phyloP scores from a whole-genome alignment of 2,113 vertebrate genomes.

The Opisthocomus hoazin region DNA sequence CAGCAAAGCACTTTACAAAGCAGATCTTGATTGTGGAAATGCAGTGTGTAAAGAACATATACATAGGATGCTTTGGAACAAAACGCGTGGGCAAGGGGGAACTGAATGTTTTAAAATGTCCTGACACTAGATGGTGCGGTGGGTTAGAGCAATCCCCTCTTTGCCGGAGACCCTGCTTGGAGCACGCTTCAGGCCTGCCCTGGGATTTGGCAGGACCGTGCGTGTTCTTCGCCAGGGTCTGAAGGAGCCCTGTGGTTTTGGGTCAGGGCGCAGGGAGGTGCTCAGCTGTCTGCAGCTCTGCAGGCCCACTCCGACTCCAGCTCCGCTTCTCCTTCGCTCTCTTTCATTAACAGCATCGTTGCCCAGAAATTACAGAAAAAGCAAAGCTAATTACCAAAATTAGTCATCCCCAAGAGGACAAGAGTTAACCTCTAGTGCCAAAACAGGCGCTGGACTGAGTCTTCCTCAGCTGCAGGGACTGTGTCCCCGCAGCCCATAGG shows the following conservation, averaged over 20 bases:
- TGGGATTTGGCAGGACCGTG: background rate
- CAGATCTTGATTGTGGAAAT: background rate
- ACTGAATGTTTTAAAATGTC: background rate
- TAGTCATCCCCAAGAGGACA: background rate
- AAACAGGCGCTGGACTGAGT: background rate
- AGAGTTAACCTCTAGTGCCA: background rate
- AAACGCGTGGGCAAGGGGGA: rapidly evolving
- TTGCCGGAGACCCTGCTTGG: background rate
- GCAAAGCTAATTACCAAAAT: background rate
- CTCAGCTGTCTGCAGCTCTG: background rate
- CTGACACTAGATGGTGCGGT: constrained; percentile 54
- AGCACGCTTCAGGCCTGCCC: background rate
- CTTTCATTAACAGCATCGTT: background rate
- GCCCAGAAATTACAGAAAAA: background rate
- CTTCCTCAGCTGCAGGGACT: background rate
- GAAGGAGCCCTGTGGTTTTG: background rate
- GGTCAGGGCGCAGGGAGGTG: background rate
- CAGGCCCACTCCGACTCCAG: rapidly evolving
- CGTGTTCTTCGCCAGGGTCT: background rate
- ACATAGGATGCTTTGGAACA: background rate
- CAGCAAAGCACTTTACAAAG: background rate
- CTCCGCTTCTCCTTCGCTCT: rapidly evolving
- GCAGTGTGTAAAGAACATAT: rapidly evolving
- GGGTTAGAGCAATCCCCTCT: background rate
- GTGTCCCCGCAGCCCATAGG: rapidly evolving